A percentile compares a stretch with the other conserved stretches of the same genome.
These are phyloP conservation scores for Graptemys geographica DNA, from an alignment of 2,797 vertebrate genomes.

Conservation along the genomic window DNA sequence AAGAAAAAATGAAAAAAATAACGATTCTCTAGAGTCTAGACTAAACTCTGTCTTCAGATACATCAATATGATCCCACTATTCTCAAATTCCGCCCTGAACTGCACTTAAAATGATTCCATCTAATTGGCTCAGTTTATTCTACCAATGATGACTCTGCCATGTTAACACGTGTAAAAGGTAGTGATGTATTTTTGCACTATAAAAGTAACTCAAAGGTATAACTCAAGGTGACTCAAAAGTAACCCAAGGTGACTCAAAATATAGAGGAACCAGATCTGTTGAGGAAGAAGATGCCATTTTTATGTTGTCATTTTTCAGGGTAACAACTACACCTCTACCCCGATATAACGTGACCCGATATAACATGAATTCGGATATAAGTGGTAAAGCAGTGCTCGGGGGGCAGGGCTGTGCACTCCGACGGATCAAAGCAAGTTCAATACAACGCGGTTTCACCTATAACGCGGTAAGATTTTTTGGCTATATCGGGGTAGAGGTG, in stretches of 20 bases:
- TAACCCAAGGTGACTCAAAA: fast-evolving
- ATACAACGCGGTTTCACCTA: too few species aligned
- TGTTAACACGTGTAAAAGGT: fast-evolving
- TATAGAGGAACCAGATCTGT: not conserved
- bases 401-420: too few species aligned
- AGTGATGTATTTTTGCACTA: fast-evolving
- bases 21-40: not conserved
- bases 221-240: fast-evolving
- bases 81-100: not conserved
- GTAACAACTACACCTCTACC: not conserved
- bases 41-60: not conserved
- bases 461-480: too few species aligned
- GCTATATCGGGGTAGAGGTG: too few species aligned
- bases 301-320: fast-evolving
- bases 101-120: not conserved
- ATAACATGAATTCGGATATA: too few species aligned
- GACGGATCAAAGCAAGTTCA: too few species aligned
- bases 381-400: too few species aligned
- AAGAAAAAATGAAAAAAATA: not conserved
- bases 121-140: not conserved
- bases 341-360: too few species aligned
- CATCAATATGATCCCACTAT: fast-evolving
- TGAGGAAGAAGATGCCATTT: fast-evolving
- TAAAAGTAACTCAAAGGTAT: not conserved
- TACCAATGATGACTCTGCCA: not conserved